A percentile compares a stretch with the other conserved stretches of the same genome.
phyloP scores from a whole-genome alignment of 2,888 invertebrate genomes.

The Lampropteryx suffumata region DNA sequence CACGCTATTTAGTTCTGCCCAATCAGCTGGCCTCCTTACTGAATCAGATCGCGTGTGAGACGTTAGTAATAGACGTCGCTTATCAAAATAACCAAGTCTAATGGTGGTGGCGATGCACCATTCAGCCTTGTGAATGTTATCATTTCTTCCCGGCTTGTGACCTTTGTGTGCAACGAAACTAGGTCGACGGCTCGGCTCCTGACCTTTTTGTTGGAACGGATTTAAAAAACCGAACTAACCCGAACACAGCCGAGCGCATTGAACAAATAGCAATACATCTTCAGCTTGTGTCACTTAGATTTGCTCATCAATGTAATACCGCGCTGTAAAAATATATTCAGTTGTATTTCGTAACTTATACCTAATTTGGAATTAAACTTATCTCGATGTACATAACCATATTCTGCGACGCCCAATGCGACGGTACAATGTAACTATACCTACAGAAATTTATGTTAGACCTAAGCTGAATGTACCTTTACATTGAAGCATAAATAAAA shows the following conservation, averaged over 20 bases:
- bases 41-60: conserved; percentile 25
- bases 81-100: conserved; percentile 9
- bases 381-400: too few species aligned
- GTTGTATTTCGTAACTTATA: too few species aligned
- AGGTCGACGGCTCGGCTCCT: conserved; percentile 69
- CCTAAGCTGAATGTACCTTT: too few species aligned
- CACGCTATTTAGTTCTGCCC: conserved; percentile 26
- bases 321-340: too few species aligned
- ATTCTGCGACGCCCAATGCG: too few species aligned
- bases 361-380: neutral
- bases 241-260: conserved; percentile 43
- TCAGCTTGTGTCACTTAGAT: neutral
- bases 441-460: too few species aligned
- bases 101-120: conserved; percentile 23
- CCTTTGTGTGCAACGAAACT: conserved; percentile 58
- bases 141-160: conserved; percentile 61
- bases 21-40: conserved; percentile 21
- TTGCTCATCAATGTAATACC: neutral
- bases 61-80: conserved; percentile 9
- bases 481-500: too few species aligned
- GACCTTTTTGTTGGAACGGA: conserved; percentile 74
- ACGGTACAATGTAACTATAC: too few species aligned
- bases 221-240: conserved; percentile 64
- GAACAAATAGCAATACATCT: neutral
- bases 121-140: conserved; percentile 72